Percentiles rank a stretch among this genome's conserved stretches.
Conservation (phyloP, 2,113 vertebrate genomes). For the Calidris pugnax region DNA sequence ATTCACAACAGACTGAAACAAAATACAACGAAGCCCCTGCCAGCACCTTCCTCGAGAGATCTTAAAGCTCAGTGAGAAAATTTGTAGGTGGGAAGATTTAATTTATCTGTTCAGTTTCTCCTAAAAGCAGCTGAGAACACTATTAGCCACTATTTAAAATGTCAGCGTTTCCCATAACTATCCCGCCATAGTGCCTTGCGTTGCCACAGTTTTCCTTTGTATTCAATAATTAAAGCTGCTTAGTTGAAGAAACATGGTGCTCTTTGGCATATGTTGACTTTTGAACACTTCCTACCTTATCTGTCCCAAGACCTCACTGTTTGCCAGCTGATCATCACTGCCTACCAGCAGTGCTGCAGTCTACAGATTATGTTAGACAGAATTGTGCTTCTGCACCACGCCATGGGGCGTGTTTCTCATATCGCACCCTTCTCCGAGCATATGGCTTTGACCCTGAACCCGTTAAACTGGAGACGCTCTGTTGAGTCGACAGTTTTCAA, state of each 20-base stretch:
- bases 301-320: background rate
- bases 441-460: conserved; percentile 26
- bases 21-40: background rate
- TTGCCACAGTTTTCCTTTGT: background rate
- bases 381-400: background rate
- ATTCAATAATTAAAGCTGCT: background rate
- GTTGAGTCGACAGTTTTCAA: background rate
- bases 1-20: conserved; percentile 1
- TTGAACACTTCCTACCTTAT: background rate
- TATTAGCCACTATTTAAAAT: background rate
- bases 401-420: background rate
- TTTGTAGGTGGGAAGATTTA: conserved; percentile 2
- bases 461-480: background rate
- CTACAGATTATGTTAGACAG: background rate
- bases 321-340: conserved; percentile 3
- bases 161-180: background rate
- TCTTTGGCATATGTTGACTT: background rate
- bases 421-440: background rate
- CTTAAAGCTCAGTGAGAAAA: conserved; percentile 19
- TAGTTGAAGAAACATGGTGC: background rate
- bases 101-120: background rate
- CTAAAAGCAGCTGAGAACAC: background rate
- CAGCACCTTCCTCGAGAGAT: background rate
- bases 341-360: background rate
- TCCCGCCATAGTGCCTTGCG: accelerated